Evolutionary conservation across 2,113 vertebrate genomes (phyloP), one percentile per base, ranked within the genome.

Genomic region (Tetrao urogallus): DNA sequence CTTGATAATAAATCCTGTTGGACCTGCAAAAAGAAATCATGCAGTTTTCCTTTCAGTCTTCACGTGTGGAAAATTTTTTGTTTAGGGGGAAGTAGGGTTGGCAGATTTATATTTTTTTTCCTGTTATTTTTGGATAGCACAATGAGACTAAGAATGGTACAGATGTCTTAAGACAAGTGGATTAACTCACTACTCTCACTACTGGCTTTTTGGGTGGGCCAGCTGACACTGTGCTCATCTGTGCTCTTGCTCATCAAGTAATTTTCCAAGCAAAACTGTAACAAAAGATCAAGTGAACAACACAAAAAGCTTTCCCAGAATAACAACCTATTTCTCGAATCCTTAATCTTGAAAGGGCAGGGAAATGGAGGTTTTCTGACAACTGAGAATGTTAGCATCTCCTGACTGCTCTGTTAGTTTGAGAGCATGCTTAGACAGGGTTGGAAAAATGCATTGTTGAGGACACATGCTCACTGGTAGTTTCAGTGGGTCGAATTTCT

Each of bases 391-490:
- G 34, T 65, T 36, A 22, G 64, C 4, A 2, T 67, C 83, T 30
- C 57, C 24, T 48, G n/a, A 24, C 10, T 8, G 19, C n/a, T 54
- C 6, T 25, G 52, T 67, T 66, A 34, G 27, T 64, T 73, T 88
- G 34, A 20, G 36, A 61, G 15, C 42, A 17, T 16, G 13, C 47
- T 65, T 74, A 48, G 65, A 84, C 17, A 34, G n/a, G 25, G 12
- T n/a, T 14, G 21, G 30, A 34, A 38, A 88, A 48, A 30, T 4
- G 40, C 1, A 1, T 5, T 0, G 4, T 70, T 10, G 12, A 81
- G 75, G 65, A 17, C 4, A 4, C 32, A 4, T 45, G 20, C 34
- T 73, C 13, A 1, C 67, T 50, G 18, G 6, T 36, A 72, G 15
- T 61, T 67, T 47, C 36, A 34, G 13, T n/a, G 60, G 10, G 11